Conservation (phyloP, 2,888 invertebrate genomes). For the Fragum fragum region DNA sequence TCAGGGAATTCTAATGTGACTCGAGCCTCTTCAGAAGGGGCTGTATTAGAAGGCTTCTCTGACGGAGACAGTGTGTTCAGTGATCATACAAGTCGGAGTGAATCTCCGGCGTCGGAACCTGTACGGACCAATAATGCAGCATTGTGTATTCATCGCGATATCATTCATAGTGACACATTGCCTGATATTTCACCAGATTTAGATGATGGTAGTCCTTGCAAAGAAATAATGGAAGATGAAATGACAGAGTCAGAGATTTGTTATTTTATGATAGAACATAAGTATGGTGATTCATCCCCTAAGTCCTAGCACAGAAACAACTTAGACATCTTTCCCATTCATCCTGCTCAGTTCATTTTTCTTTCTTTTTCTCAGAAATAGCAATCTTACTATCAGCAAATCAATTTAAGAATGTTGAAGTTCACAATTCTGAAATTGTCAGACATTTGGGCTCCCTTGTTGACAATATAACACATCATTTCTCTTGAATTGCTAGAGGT, state of each 20-base stretch:
- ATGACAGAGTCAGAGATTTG: conserved; percentile 77
- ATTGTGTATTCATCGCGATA: conserved; percentile 74
- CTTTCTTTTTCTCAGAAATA: too few relatives aligned
- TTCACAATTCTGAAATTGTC: too few relatives aligned
- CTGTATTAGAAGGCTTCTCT: conserved; percentile 79
- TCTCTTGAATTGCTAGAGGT: too few relatives aligned
- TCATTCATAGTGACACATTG: conserved; percentile 81
- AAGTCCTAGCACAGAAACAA: conserved; percentile 70
- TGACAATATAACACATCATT: too few relatives aligned
- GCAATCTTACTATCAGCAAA: too few relatives aligned
- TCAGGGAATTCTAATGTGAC: conserved; percentile 80
- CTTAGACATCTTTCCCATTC: not conserved
- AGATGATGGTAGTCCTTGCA: conserved; percentile 56
- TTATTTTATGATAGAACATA: conserved; percentile 79
- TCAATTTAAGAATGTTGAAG: too few relatives aligned
- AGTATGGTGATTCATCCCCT: conserved; percentile 72
- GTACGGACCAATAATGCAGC: conserved; percentile 72
- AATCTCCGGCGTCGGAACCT: conserved; percentile 83
- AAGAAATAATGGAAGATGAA: conserved; percentile 69
- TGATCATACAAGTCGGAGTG: conserved; percentile 81
- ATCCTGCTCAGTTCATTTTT: not conserved
- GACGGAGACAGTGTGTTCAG: conserved; percentile 83
- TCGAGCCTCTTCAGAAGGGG: conserved; percentile 82
- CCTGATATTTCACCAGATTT: conserved; percentile 75
- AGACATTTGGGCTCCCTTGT: too few relatives aligned